A percentile compares a stretch with the other conserved stretches of the same genome.
Evolutionary conservation across 2,113 vertebrate species (phyloP).

Genomic region (Dasypus novemcinctus): DNA sequence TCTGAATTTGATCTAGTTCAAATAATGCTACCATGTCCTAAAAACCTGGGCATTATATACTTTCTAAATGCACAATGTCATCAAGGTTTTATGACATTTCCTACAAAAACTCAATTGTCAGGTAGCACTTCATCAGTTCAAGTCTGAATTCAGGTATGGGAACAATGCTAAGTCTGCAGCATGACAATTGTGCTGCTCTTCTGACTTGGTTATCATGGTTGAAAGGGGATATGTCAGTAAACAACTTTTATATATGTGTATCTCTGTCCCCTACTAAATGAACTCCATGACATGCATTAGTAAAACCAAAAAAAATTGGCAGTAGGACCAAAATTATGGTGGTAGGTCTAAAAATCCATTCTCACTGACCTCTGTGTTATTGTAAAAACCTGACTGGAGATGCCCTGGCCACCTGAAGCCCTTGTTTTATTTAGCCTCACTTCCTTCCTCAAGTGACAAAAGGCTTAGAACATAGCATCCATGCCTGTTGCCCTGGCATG

Average conservation of each 20-base stretch:
- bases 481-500: not conserved
- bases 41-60: conserved; percentile 10
- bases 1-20: conserved; percentile 49
- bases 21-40: conserved; percentile 57
- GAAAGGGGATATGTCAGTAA: not conserved
- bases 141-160: not conserved
- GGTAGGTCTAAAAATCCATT: not conserved
- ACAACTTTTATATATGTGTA: not conserved
- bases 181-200: not conserved
- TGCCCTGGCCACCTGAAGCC: not conserved
- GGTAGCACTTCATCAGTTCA: conserved; percentile 61
- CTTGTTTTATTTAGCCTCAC: not conserved
- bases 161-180: not conserved
- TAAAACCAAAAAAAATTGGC: not conserved
- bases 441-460: conserved; percentile 32
- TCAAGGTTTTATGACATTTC: conserved; percentile 67
- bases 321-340: not conserved
- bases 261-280: not conserved
- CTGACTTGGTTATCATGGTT: not conserved
- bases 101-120: conserved; percentile 59
- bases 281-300: not conserved
- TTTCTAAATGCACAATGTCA: conserved; percentile 51
- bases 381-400: not conserved
- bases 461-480: not conserved
- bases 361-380: not conserved